Conservation (phyloP, 2,113 vertebrate species). For the Choloepus hoffmanni region DNA sequence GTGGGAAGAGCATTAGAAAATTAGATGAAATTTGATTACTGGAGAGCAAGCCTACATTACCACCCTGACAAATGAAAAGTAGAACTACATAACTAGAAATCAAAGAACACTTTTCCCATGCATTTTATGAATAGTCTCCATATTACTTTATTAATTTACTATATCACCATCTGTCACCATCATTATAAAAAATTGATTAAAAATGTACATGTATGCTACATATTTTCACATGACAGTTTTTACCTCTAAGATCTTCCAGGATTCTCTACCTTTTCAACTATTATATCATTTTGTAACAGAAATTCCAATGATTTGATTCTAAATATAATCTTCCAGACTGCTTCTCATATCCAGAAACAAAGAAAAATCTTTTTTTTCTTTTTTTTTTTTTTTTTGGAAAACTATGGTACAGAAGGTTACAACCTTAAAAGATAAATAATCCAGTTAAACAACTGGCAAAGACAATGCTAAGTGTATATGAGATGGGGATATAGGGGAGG, state of each 20-base stretch:
- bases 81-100: not conserved
- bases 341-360: not conserved
- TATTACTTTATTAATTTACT: not conserved
- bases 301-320: conserved; percentile 27
- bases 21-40: not conserved
- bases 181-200: not conserved
- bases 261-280: conserved; percentile 7
- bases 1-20: not conserved
- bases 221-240: not conserved
- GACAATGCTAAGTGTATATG: not conserved
- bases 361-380: not conserved
- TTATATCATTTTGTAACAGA: not conserved
- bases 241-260: not conserved
- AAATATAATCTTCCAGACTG: not conserved
- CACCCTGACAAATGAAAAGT: not conserved
- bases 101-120: not conserved
- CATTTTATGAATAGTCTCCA: not conserved
- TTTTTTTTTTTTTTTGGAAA: not conserved
- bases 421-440: conserved; percentile 13
- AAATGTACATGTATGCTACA: not conserved
- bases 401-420: not conserved
- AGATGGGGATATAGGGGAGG: not conserved
- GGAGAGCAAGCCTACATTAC: not conserved
- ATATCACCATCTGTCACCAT: not conserved
- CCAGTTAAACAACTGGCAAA: not conserved